phyloP scores from a whole-genome alignment of 2,113 vertebrate genomes.

The Azemiops feae region DNA sequence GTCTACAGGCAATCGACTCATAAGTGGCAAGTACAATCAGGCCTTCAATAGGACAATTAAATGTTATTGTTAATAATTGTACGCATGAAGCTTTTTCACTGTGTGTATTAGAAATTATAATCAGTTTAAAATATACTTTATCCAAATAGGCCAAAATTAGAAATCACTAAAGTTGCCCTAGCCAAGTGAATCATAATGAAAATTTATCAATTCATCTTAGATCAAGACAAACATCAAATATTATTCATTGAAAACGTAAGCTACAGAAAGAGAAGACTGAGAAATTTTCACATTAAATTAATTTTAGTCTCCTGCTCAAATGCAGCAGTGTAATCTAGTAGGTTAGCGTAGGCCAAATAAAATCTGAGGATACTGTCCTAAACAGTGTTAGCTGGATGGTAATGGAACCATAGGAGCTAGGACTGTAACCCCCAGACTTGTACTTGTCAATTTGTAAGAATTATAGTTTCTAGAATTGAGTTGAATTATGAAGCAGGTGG shows the following conservation, averaged over 20 bases:
- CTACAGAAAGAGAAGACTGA: background rate
- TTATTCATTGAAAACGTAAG: background rate
- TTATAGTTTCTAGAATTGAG: background rate
- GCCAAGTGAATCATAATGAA: background rate
- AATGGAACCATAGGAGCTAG: background rate
- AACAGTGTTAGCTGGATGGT: background rate
- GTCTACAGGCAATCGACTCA: background rate
- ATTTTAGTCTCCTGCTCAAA: background rate
- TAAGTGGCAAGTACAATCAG: background rate
- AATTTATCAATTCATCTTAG: background rate
- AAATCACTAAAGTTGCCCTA: background rate
- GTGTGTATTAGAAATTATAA: background rate
- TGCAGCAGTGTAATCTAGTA: background rate
- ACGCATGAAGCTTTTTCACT: background rate
- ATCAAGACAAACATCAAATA: background rate
- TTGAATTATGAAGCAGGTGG: no score
- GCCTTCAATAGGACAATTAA: background rate
- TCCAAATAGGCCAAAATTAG: background rate
- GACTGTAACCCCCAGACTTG: background rate
- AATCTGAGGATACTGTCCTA: background rate
- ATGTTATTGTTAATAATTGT: background rate
- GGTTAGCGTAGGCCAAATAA: background rate
- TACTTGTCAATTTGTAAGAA: background rate
- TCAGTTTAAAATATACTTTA: background rate
- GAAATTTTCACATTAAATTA: background rate